These are phyloP conservation scores for Megastigmus dorsalis DNA, from an alignment of 2,888 invertebrate species.

Conservation along the genomic window DNA sequence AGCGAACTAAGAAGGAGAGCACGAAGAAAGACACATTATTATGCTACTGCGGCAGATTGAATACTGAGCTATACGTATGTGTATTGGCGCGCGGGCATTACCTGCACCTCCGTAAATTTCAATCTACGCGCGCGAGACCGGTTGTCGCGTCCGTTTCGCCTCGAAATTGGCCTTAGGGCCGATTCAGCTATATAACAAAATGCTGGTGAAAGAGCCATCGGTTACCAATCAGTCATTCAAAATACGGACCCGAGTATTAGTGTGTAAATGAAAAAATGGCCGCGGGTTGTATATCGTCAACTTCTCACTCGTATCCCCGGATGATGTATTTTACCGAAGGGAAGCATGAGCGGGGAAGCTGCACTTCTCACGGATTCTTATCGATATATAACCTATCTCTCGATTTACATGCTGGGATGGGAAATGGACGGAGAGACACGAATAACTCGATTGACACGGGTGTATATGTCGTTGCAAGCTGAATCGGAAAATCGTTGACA, in stretches of 20 bases:
- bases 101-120: conserved; percentile 40
- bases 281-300: conserved; percentile 6
- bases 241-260: conserved; percentile 23
- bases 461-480: too few species aligned
- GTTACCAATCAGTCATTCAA: conserved; percentile 41
- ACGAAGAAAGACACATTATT: too few species aligned
- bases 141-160: conserved; percentile 28
- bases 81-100: neutral
- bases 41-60: too few species aligned
- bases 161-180: conserved; percentile 36
- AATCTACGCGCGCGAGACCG: conserved; percentile 31
- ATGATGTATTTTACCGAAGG: conserved; percentile 13
- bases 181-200: conserved; percentile 53
- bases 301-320: conserved; percentile 17
- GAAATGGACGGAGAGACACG: neutral
- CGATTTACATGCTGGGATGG: neutral
- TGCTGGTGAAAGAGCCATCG: neutral
- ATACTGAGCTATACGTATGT: too few species aligned
- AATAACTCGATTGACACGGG: neutral
- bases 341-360: neutral
- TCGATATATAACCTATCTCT: neutral
- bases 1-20: too few species aligned
- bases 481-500: too few species aligned
- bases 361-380: conserved; percentile 7
- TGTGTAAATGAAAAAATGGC: conserved; percentile 28